Evolutionary conservation across 2,888 invertebrate species (phyloP).

Genomic region (Ischnus inquisitorius): DNA sequence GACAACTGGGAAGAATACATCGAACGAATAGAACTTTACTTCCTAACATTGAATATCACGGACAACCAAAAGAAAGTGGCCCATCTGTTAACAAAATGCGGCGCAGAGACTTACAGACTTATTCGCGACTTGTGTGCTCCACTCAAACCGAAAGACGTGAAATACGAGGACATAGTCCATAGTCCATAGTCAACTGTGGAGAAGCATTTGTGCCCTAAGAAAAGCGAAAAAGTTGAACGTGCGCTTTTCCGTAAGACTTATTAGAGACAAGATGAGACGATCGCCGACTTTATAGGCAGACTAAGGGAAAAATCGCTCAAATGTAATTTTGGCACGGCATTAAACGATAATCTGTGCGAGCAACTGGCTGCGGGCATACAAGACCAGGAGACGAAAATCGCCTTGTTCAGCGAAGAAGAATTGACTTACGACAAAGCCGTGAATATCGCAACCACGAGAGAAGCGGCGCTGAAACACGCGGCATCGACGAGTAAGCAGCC

Average conservation of each 20-base stretch:
- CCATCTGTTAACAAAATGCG: slow-evolving; percentile 19
- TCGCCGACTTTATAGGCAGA: slow-evolving; percentile 30
- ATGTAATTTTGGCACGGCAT: slow-evolving; percentile 36
- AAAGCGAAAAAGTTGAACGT: slow-evolving; percentile 19
- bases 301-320: slow-evolving; percentile 30
- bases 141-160: slow-evolving; percentile 23
- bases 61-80: slow-evolving; percentile 2
- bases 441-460: slow-evolving; percentile 53
- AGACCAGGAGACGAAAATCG: slow-evolving; percentile 37
- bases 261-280: slow-evolving; percentile 24
- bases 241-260: slow-evolving; percentile 21
- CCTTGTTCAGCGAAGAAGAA: slow-evolving; percentile 41
- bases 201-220: slow-evolving; percentile 37
- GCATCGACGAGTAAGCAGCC: slow-evolving; percentile 6
- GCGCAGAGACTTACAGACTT: slow-evolving; percentile 27
- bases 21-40: slow-evolving; percentile 19
- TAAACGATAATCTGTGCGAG: slow-evolving; percentile 37
- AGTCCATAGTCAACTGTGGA: slow-evolving; percentile 36
- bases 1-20: slow-evolving; percentile 20
- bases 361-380: slow-evolving; percentile 43
- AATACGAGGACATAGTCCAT: slow-evolving; percentile 21
- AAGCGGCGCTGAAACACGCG: slow-evolving; percentile 53
- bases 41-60: neutral
- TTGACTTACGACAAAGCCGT: slow-evolving; percentile 46
- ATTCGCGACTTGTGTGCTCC: slow-evolving; percentile 34